Conservation (phyloP, 2,888 invertebrate species). For the Clistopyga incitator region DNA sequence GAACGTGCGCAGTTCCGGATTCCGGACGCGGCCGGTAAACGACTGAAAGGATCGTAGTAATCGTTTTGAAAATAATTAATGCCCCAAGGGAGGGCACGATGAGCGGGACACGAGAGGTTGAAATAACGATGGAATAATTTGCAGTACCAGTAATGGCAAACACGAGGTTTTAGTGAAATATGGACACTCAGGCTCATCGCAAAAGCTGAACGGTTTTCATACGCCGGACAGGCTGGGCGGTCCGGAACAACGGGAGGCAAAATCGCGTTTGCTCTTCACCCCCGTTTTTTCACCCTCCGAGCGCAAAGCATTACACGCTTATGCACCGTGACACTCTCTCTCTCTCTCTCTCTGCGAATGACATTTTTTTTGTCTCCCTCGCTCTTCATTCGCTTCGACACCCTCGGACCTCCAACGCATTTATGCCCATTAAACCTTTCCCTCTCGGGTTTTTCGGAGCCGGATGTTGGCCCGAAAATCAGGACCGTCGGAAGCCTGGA, state of each 20-base stretch:
- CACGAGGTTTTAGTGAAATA: conserved; percentile 56
- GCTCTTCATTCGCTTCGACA: conserved; percentile 14
- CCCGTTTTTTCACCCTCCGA: conserved; percentile 27
- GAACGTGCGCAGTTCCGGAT: background rate
- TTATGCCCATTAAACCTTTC: conserved; percentile 40
- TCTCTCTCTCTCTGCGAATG: background rate
- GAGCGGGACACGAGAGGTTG: conserved; percentile 23
- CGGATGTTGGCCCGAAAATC: conserved; percentile 40
- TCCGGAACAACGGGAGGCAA: conserved; percentile 8
- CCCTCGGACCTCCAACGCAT: background rate
- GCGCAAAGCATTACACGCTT: conserved; percentile 25
- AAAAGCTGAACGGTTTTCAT: background rate
- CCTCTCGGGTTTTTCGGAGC: conserved; percentile 8
- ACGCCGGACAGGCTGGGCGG: background rate
- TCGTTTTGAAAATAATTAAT: conserved; percentile 69
- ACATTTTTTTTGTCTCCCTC: conserved; percentile 24
- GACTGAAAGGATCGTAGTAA: conserved; percentile 56
- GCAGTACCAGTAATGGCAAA: conserved; percentile 48
- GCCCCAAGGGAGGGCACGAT: conserved; percentile 58
- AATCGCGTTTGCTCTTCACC: conserved; percentile 44
- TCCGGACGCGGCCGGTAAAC: conserved; percentile 11
- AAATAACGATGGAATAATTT: conserved; percentile 55
- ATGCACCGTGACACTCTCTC: background rate
- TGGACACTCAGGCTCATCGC: conserved; percentile 23
- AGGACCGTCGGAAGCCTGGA: background rate